A percentile compares a stretch with the other conserved stretches of the same genome.
phyloP scores from a whole-genome alignment of 2,113 vertebrate genomes.

The Ancistrus triradiatus region DNA sequence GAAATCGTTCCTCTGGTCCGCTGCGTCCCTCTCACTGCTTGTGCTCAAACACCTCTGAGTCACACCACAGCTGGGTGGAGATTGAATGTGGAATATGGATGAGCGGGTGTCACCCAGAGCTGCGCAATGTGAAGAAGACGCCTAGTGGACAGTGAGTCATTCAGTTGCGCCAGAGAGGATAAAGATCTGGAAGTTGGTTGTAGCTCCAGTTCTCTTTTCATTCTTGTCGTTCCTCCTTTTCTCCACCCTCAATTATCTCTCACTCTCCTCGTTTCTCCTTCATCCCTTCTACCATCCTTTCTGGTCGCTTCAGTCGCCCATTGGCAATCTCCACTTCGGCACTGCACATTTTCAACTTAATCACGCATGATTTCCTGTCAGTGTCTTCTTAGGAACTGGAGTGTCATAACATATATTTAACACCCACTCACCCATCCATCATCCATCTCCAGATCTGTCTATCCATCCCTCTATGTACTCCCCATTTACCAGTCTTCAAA shows the following conservation, averaged over 20 bases:
- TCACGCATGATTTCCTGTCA: neutral
- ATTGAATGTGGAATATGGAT: constrained; percentile 42
- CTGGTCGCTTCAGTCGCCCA: too few relatives aligned
- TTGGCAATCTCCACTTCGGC: too few relatives aligned
- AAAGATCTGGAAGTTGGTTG: constrained; percentile 25
- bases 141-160: constrained; percentile 36
- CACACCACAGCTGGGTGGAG: constrained; percentile 32
- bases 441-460: neutral
- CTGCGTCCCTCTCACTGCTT: neutral
- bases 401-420: too few relatives aligned
- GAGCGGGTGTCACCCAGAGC: constrained; percentile 13
- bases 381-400: too few relatives aligned
- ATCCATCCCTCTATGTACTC: neutral
- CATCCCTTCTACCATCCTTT: too few relatives aligned
- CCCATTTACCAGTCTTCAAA: too few relatives aligned
- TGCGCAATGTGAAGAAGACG: constrained; percentile 24
- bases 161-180: constrained; percentile 3
- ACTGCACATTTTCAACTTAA: neutral
- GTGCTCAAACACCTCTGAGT: constrained; percentile 26
- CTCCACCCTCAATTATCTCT: neutral
- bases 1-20: constrained; percentile 34
- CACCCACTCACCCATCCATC: neutral
- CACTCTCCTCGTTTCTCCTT: neutral
- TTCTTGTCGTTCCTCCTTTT: neutral
- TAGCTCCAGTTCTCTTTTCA: neutral